Percentiles rank a stretch among this genome's conserved stretches.
Conservation (phyloP, 2,797 vertebrate genomes). For the Capromys pilorides region DNA sequence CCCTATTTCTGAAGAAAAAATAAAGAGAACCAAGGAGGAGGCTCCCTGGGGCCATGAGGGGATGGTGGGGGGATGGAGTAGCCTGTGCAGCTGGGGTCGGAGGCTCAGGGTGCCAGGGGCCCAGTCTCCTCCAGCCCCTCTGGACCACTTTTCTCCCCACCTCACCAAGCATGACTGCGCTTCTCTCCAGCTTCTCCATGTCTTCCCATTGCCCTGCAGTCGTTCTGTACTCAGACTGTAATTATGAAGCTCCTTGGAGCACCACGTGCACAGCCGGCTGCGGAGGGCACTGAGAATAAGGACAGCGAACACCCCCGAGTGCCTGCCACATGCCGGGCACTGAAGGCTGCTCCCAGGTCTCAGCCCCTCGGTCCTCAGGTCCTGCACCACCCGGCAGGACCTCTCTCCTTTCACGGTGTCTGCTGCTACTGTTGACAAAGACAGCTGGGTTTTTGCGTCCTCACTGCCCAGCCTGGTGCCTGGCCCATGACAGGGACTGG, state of each 20-base stretch:
- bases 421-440: not conserved
- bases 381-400: fast-evolving
- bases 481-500: not conserved
- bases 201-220: not conserved
- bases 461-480: not conserved
- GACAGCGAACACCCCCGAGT: not conserved
- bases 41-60: not conserved
- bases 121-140: not conserved
- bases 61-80: not conserved
- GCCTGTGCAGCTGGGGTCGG: fast-evolving
- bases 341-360: not conserved
- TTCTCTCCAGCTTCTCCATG: not conserved
- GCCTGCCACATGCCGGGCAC: fast-evolving
- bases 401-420: not conserved
- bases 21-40: not conserved
- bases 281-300: not conserved
- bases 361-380: not conserved
- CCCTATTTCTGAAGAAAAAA: not conserved
- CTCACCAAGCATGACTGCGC: fast-evolving
- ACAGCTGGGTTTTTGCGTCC: not conserved
- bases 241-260: not conserved
- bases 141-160: no score
- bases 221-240: not conserved
- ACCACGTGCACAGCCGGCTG: no score
- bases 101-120: fast-evolving